Evolutionary conservation across 2,888 invertebrate species (phyloP), one percentile per base, ranked within the genome.

Genomic region (Thymelicus sylvestris): DNA sequence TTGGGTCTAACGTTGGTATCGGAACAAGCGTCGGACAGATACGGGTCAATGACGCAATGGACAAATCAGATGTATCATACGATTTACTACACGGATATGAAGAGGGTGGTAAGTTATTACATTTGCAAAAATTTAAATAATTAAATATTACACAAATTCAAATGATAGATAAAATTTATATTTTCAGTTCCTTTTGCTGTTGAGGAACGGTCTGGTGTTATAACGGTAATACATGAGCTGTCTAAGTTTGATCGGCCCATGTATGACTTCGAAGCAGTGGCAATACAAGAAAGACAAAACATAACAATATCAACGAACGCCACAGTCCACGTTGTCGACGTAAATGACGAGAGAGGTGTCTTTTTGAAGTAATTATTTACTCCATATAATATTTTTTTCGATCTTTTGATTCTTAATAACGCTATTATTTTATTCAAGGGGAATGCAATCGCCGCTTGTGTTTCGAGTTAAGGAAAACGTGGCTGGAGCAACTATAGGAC

Each of bases 21-120:
- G 98, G 98, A 8, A 97, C 97, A 0, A 97, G 97, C 77, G 96
- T 98, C 57, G 98, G 98, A 0, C 98, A 98, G 89, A 96, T 98
- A 65, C 95, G 97, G 74, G 95, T 97, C 0, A 96, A 96, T 41
- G 95, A 97, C 68, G 95, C 95, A 5, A 95, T 96, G 78, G 95
- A 96, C 68, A 95, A 95, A 65, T 95, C 95, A 74, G 95, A 95
- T 64, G 94, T 96, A 1, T 95, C 97, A 75, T 98, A 97, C 82
- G 97, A 98, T 87, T 92, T 98, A 5, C 87, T 98, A 66, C 98
- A 98, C 86, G 96, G 97, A 76, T 98, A 98, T 83, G 96, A 96
- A 82, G 96, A 97, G 79, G 97, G 97, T 90, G 97, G 97, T 95
- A 85, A 77, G 77, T 81, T 55, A 24, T 6, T 10, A 55, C 4